Conservation (phyloP, 2,113 vertebrate genomes). For the Pomatostomus ruficeps region DNA sequence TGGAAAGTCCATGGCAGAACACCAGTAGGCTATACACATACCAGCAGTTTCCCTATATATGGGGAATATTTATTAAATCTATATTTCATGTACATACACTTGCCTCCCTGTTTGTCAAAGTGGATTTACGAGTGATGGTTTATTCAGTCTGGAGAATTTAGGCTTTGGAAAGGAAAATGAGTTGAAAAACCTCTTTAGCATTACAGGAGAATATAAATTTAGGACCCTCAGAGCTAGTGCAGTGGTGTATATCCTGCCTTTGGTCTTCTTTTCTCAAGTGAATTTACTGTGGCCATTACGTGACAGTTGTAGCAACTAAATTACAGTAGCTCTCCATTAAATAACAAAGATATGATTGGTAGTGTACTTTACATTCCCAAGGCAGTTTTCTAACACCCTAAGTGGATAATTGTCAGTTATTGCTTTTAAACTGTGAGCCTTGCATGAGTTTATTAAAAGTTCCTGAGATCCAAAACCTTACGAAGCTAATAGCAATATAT, state of each 20-base stretch:
- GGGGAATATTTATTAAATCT: slow-evolving; percentile 53
- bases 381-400: slow-evolving; percentile 61
- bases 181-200: slow-evolving; percentile 27
- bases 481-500: background rate
- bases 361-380: slow-evolving; percentile 59
- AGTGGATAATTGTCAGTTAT: slow-evolving; percentile 72
- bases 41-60: background rate
- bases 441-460: slow-evolving; percentile 47
- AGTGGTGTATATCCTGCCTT: slow-evolving; percentile 26
- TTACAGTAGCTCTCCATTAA: slow-evolving; percentile 63
- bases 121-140: slow-evolving; percentile 7
- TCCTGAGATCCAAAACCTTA: slow-evolving; percentile 4
- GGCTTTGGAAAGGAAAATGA: slow-evolving; percentile 34
- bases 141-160: slow-evolving; percentile 35
- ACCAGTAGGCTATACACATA: background rate
- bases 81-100: slow-evolving; percentile 42
- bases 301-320: slow-evolving; percentile 57
- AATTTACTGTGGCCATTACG: slow-evolving; percentile 55
- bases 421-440: slow-evolving; percentile 57
- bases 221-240: background rate
- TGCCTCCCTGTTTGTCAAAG: background rate
- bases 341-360: slow-evolving; percentile 67
- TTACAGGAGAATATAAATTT: slow-evolving; percentile 42
- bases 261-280: slow-evolving; percentile 17
- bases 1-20: background rate